Base-by-base conservation (phyloP, 1,140 invertebrate species). In the Pectinophora gossypiella region DNA sequence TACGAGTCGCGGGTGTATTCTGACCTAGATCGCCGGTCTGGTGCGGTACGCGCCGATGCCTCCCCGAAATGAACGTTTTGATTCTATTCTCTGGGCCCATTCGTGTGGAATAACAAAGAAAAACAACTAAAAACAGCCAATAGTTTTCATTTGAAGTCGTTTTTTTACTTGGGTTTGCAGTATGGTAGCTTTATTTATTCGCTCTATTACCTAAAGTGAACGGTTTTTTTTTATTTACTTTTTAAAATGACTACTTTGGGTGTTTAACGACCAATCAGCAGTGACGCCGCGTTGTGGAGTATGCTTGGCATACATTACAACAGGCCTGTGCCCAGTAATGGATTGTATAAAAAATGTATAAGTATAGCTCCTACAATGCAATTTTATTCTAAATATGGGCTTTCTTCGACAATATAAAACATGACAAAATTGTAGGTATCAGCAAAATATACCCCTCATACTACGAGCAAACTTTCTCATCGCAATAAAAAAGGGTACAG, bases 11-110 rank as follows among this genome's bases (percentile, higher is more conserved):
- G 64, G 62, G 58, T 59, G 53, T 70, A 70, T 72, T 70, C 61
- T 72, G 72, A 74, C 72, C 72, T 61, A 78, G 61, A 70, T 72
- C 64, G 56, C 44, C 22, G 21, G 9, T 32, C 27, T 45, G 54
- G 56, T 48, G 51, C 59, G 58, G 59, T 54, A 62, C 64, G 59
- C 66, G 61, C 27, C 57, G 72, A 55, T 65, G 66, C 67, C 68
- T 74, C 56, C 49, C 55, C 61, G 42, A 68, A 76, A 71, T 72
- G 65, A 72, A 71, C 62, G 63, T 72, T 71, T 51, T 64, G 57
- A 73, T 65, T 65, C 61, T 63, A 65, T 59, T 72, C 59, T 67
- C 50, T 48, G 61, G 59, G 54, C 47, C 54, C 57, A 56, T 48
- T 58, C 52, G 59, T 50, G 56, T 21, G 61, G 56, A 62, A 63